Base-by-base conservation (phyloP, 2,113 vertebrate species). In the Sprattus sprattus region DNA sequence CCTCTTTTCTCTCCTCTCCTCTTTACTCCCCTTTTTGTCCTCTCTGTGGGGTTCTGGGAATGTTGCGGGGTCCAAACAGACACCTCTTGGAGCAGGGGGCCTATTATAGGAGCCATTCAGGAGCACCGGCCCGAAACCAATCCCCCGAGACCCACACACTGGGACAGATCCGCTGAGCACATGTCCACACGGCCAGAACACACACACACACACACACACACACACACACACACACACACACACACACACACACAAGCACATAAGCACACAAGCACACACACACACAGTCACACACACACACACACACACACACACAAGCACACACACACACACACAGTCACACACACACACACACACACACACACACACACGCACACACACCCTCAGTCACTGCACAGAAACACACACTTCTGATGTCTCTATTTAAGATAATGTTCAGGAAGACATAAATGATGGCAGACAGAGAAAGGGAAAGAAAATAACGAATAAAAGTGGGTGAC, bases 51-150 rank as follows among this genome's bases (percentile, higher is more conserved):
- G 71, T 78, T 78, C 71, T 78, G 71, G 71, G 71, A 78, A 78
- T 78, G 71, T 78, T 78, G 28, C 13, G 32, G 71, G 32, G 10
- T 11, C 71, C 28, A 32, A 28, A 32, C 71, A 39, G 71, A 78
- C 71, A 78, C 71, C 71, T 78, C 71, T 78, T 28, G 71, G 71
- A 78, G 71, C 71, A 78, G 28, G 44, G 13, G 71, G 71, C 71
- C 71, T 78, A 78, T 78, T 78, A 78, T 32, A 39, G 71, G 71
- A 15, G 11, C 32, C 71, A 44, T 78, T 78, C 71, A 78, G 71
- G 32, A 5, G 71, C 71, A 78, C 32, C 39, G 71, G 71, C 32
- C 71, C 32, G 71, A 78, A 78, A 39, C 71, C 71, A 78, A 78
- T 78, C 71, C 71, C 15, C 71, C 16, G 71, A 78, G 71, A 78